These are phyloP conservation scores for Candoia aspera DNA, from an alignment of 2,113 vertebrate species.

Conservation along the genomic window DNA sequence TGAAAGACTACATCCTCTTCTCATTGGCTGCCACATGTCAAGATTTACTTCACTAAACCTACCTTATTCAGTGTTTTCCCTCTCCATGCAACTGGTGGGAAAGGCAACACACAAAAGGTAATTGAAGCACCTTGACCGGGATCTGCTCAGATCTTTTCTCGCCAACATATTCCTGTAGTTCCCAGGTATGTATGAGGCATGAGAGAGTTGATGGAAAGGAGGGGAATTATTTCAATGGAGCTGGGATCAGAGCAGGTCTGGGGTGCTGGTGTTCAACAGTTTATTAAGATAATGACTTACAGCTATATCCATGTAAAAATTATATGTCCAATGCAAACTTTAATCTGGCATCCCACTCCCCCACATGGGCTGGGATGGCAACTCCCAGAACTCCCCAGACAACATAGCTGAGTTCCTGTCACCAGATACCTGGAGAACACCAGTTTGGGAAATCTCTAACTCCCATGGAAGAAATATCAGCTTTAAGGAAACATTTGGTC, in stretches of 20 bases:
- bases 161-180: not conserved
- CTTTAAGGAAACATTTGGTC: not conserved
- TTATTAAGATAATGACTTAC: not conserved
- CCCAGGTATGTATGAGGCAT: not conserved
- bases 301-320: not conserved
- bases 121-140: not conserved
- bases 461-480: not conserved
- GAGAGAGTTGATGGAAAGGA: not conserved
- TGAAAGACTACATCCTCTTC: not conserved
- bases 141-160: not conserved
- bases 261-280: not conserved
- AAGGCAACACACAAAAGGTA: not conserved
- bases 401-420: not conserved
- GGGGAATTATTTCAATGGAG: not conserved
- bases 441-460: not conserved
- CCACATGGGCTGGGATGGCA: not conserved
- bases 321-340: not conserved
- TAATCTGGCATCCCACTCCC: not conserved
- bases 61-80: not conserved
- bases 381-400: not conserved
- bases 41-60: not conserved
- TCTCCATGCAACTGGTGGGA: not conserved
- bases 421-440: not conserved
- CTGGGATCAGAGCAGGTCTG: not conserved
- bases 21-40: not conserved